Evolutionary conservation across 2,113 vertebrate species (phyloP).

Genomic region (Chaetodon trifascialis): DNA sequence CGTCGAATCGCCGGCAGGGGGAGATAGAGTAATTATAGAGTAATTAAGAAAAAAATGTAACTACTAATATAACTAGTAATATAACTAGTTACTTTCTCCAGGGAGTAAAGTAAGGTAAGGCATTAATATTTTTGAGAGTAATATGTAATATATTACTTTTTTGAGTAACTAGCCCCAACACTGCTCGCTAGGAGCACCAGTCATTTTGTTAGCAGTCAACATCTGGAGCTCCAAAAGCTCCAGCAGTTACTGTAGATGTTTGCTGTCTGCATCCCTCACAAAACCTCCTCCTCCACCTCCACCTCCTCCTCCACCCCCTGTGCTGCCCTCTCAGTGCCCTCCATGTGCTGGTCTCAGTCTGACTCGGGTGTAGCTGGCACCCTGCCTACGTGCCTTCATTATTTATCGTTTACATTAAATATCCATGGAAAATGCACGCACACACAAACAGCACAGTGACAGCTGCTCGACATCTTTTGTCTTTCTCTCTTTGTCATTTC

Average conservation of each 20-base stretch:
- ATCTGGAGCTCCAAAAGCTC: not conserved
- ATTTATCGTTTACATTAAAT: slow-evolving; percentile 65
- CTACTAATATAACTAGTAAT: too few species aligned
- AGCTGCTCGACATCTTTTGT: not conserved
- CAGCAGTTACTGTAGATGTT: not conserved
- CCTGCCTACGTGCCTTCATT: slow-evolving; percentile 55
- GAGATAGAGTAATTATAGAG: too few species aligned
- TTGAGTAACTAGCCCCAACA: too few species aligned
- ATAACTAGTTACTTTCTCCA: too few species aligned
- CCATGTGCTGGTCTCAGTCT: slow-evolving; percentile 30
- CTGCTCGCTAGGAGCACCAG: not conserved
- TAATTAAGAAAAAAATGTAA: too few species aligned
- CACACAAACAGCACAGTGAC: not conserved
- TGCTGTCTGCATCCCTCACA: not conserved
- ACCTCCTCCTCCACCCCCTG: not conserved
- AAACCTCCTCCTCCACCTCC: not conserved
- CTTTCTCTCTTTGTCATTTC: not conserved
- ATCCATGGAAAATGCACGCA: slow-evolving; percentile 37
- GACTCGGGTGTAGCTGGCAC: slow-evolving; percentile 43
- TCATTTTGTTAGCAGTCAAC: not conserved
- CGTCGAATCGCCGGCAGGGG: too few species aligned
- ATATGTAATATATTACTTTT: too few species aligned
- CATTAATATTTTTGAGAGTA: too few species aligned
- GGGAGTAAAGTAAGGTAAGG: too few species aligned
- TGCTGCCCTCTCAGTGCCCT: slow-evolving; percentile 39